These are phyloP conservation scores for Morpho deidamia DNA, from an alignment of 2,888 invertebrate genomes.

Conservation along the genomic window DNA sequence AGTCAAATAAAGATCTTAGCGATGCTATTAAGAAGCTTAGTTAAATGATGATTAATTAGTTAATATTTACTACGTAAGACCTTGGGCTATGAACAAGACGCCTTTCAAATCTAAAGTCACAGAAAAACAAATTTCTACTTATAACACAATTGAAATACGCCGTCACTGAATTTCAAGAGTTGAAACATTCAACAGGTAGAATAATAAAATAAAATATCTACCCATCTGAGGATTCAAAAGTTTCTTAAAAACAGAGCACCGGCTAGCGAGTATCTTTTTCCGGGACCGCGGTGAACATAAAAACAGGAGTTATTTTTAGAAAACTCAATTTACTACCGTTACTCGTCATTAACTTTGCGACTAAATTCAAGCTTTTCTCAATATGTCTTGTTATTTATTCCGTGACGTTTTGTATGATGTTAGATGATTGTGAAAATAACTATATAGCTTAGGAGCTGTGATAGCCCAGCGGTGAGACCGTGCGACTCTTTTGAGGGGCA, in stretches of 20 bases:
- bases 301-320: conserved; percentile 8
- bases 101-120: no score
- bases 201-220: conserved; percentile 14
- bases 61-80: no score
- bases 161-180: conserved; percentile 12
- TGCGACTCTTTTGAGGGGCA: no score
- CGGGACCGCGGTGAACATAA: conserved; percentile 9
- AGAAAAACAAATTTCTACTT: neutral
- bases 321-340: conserved; percentile 6
- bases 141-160: conserved; percentile 3
- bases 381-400: no score
- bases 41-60: no score
- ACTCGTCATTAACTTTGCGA: conserved; percentile 10
- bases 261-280: conserved; percentile 4
- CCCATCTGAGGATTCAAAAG: conserved; percentile 17
- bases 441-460: no score
- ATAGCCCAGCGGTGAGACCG: no score
- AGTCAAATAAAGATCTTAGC: no score
- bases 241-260: conserved; percentile 16
- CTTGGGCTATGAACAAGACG: no score
- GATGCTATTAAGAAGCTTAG: no score
- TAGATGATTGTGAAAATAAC: no score
- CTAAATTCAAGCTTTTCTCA: neutral
- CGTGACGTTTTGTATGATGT: no score
- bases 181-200: conserved; percentile 20